Evolutionary conservation across 35 echinoderm and acorn worm genomes (phyloP).

Genomic region (Apostichopus californicus): DNA sequence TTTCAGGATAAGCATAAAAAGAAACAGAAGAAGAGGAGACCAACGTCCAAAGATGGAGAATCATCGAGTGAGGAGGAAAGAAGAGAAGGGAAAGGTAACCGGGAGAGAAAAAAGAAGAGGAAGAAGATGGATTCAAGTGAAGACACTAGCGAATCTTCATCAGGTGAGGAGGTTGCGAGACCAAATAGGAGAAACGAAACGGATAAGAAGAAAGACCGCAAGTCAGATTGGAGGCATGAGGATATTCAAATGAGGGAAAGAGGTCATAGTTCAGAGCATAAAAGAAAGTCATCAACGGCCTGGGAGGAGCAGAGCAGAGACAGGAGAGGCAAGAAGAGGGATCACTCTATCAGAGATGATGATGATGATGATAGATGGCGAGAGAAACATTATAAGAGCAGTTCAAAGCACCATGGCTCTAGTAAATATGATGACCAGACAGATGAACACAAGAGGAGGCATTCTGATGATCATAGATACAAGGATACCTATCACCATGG

Average conservation of each 20-base stretch:
- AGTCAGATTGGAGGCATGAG: background rate
- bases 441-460: background rate
- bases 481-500: background rate
- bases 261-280: background rate
- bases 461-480: background rate
- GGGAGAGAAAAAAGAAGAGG: background rate
- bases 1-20: conserved; percentile 2
- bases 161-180: background rate
- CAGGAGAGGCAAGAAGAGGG: background rate
- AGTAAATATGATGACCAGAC: background rate
- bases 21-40: background rate
- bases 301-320: background rate
- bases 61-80: background rate
- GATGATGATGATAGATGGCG: background rate
- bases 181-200: background rate
- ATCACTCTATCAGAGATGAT: background rate
- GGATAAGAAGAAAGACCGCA: background rate
- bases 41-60: background rate
- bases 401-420: background rate
- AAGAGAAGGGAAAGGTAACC: background rate
- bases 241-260: background rate
- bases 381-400: conserved; percentile 6
- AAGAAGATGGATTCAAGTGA: background rate
- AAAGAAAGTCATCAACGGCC: background rate
- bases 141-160: background rate